Evolutionary conservation across 2,797 vertebrate genomes (phyloP), one percentile per base, ranked within the genome.

Genomic region (Amphiprion clarkii): DNA sequence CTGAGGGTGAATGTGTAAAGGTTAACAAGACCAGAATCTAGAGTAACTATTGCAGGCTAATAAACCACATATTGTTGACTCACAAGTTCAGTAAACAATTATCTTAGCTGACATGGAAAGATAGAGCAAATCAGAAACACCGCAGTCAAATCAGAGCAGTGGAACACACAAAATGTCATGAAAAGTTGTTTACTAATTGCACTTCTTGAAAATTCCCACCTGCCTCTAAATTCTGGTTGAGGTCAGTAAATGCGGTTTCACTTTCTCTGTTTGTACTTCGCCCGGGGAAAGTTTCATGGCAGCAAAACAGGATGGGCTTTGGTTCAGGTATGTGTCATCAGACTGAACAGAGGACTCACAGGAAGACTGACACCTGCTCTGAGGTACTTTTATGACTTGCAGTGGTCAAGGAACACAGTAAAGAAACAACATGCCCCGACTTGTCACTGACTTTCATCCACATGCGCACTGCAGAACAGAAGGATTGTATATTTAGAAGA

Each of bases 231-330:
- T 67, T 82, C 39, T 63, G n/a, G 11, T 70, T 83, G 73, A 79
- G 87, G 86, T 82, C 79, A 86, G n/a, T 85, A 21, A 52, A 49
- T 19, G 49, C 79, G 72, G 83, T 86, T 91, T 92, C 72, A 81
- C 71, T 90, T 84, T 84, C 79, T 82, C 51, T 3, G 33, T 70
- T 60, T 84, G 85, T 69, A 71, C 77, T 88, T 60, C 71, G 52
- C 48, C 48, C 57, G 78, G 87, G 92, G 91, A 87, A 90, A 89
- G 82, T 93, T 94, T 91, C 21, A 67, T 57, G 80, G 79, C 77
- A 84, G 23, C 49, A 88, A 81, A 84, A 91, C 90, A 87, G 82
- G 78, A 85, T 74, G 87, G 77, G 23, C 17, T 79, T 67, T 73
- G 23, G 54, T 89, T 86, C 65, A 86, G 79, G 63, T 91, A 81